Evolutionary conservation across 2,113 vertebrate genomes (phyloP).

Genomic region (Bujurquina vittata): DNA sequence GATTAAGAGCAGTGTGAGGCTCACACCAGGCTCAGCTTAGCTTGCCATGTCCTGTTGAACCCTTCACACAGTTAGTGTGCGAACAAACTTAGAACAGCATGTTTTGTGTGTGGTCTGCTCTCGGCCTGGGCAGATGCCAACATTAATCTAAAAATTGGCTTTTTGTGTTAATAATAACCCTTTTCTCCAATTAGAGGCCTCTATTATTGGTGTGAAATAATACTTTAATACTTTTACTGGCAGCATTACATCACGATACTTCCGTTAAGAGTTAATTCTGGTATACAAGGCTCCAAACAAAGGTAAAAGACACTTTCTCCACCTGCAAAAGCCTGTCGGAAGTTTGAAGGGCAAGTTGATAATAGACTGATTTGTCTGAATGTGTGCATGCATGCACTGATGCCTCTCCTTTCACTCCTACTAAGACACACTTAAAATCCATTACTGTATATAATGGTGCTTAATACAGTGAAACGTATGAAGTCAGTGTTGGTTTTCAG

Average conservation of each 20-base stretch:
- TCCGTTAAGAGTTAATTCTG: too few species aligned
- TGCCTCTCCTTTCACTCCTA: neutral
- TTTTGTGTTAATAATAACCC: neutral
- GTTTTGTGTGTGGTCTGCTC: neutral
- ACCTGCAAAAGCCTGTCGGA: neutral
- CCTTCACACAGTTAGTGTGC: neutral
- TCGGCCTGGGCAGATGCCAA: conserved; percentile 13
- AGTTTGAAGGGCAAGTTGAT: neutral
- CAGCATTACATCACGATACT: too few species aligned
- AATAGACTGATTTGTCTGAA: neutral
- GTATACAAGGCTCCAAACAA: too few species aligned
- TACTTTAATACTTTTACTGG: too few species aligned
- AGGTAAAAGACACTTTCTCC: too few species aligned
- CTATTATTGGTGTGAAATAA: too few species aligned
- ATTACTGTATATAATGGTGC: neutral
- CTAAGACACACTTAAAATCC: neutral
- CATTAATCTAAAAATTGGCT: neutral
- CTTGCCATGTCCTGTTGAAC: neutral
- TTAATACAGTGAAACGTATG: neutral
- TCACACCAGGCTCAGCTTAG: conserved; percentile 26
- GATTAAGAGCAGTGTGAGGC: conserved; percentile 52
- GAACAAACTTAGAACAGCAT: neutral
- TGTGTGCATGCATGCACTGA: neutral
- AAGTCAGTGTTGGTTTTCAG: neutral
- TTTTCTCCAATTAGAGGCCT: neutral